Evolutionary conservation across 2,113 vertebrate genomes (phyloP).

Genomic region (Quiscalus mexicanus): DNA sequence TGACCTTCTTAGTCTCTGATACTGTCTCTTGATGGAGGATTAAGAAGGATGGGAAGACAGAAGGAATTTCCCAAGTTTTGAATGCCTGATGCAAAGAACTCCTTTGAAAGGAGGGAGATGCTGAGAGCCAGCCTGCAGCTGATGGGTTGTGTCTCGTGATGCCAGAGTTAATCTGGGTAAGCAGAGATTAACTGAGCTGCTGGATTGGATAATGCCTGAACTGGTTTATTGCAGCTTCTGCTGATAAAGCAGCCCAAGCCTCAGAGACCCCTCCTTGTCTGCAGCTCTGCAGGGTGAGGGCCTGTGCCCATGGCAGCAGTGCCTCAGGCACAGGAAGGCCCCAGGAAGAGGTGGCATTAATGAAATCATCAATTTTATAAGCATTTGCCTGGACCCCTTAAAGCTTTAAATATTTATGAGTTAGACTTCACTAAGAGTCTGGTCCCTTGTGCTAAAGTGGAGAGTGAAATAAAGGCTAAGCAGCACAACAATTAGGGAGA

Average conservation of each 20-base stretch:
- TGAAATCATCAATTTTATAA: neutral
- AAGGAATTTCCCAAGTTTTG: neutral
- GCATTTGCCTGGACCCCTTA: neutral
- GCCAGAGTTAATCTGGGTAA: conserved; percentile 11
- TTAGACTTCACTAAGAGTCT: neutral
- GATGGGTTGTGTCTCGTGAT: neutral
- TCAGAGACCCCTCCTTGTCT: neutral
- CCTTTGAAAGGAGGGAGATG: neutral
- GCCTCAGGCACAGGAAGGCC: neutral
- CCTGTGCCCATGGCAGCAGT: neutral
- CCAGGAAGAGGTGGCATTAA: neutral
- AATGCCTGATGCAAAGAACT: neutral
- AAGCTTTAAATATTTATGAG: neutral
- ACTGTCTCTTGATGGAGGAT: neutral
- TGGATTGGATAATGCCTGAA: neutral
- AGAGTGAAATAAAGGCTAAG: neutral
- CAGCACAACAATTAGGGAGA: neutral
- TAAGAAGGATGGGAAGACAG: conserved; percentile 1
- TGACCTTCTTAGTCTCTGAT: neutral
- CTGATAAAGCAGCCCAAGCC: neutral
- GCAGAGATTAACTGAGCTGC: conserved; percentile 30
- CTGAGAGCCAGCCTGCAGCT: neutral
- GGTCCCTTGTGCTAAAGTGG: neutral
- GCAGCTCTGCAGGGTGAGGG: neutral
- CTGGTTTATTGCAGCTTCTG: neutral